Evolutionary conservation across 2,113 vertebrate species (phyloP).

Genomic region (Esox niger): DNA sequence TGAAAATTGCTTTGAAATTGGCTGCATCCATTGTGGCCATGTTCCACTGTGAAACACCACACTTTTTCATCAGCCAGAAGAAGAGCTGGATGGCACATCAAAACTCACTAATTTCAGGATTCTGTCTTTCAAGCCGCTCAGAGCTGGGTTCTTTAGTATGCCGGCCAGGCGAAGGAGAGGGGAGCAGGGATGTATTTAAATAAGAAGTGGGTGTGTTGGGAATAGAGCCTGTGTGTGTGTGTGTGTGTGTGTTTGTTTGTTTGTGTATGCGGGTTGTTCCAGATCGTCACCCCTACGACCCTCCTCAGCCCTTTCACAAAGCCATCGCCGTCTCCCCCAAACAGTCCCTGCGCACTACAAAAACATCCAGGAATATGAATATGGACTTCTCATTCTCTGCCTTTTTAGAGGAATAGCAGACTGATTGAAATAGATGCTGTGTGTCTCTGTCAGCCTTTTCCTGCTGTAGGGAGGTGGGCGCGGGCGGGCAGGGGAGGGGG

Average conservation of each 20-base stretch:
- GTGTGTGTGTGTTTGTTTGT: neutral
- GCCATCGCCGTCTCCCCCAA: neutral
- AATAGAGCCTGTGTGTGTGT: neutral
- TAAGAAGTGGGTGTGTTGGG: neutral
- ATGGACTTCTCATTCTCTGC: constrained; percentile 46
- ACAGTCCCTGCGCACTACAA: neutral
- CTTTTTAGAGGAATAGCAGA: constrained; percentile 35
- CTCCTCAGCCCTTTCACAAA: neutral
- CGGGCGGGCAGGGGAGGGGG: neutral
- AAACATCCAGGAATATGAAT: constrained; percentile 17
- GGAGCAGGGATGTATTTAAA: constrained; percentile 17
- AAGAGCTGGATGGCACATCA: constrained; percentile 9
- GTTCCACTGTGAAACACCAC: neutral
- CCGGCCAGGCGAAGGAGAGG: neutral
- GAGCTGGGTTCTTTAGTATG: neutral
- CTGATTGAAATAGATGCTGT: constrained; percentile 57
- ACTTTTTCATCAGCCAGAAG: constrained; percentile 41
- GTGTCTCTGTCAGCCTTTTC: constrained; percentile 21
- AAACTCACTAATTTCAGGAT: neutral
- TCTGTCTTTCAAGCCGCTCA: neutral
- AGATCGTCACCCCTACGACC: neutral
- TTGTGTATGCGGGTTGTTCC: neutral
- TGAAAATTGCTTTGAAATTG: too few species aligned
- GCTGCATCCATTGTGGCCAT: too few species aligned
- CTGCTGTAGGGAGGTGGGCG: neutral